These are phyloP conservation scores for Cryptotis parvus DNA, from an alignment of 2,113 vertebrate species.

Conservation along the genomic window DNA sequence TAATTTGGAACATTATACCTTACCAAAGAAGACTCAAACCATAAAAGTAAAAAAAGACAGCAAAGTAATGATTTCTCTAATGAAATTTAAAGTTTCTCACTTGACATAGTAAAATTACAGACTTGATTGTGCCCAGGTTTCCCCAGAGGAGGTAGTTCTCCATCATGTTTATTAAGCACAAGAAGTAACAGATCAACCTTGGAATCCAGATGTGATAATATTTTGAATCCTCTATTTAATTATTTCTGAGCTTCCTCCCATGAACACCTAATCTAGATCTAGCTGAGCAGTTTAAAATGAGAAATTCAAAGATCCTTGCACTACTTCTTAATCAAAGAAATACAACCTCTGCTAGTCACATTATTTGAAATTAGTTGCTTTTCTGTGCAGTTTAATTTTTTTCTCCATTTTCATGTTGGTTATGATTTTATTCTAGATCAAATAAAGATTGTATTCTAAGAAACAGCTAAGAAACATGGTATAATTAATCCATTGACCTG, in stretches of 20 bases:
- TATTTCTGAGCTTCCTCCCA: neutral
- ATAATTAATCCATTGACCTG: neutral
- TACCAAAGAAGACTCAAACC: neutral
- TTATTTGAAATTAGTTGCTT: conserved; percentile 43
- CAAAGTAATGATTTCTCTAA: neutral
- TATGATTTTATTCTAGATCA: neutral
- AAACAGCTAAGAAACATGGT: neutral
- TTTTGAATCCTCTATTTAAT: neutral
- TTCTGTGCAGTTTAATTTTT: neutral
- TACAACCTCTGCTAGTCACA: neutral
- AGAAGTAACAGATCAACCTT: neutral
- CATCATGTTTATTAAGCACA: neutral
- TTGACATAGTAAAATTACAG: neutral
- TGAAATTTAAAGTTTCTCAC: neutral
- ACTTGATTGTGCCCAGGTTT: neutral
- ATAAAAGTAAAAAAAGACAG: neutral
- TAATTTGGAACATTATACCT: neutral
- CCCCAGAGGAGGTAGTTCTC: neutral
- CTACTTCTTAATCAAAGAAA: conserved; percentile 5
- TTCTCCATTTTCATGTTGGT: neutral
- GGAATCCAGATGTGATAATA: neutral
- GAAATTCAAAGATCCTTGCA: conserved; percentile 8
- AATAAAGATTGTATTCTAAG: conserved; percentile 22
- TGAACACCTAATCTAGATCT: neutral
- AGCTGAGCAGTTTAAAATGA: neutral